These are phyloP conservation scores for Brachypteracias leptosomus DNA, from an alignment of 2,113 vertebrate genomes.

Conservation along the genomic window DNA sequence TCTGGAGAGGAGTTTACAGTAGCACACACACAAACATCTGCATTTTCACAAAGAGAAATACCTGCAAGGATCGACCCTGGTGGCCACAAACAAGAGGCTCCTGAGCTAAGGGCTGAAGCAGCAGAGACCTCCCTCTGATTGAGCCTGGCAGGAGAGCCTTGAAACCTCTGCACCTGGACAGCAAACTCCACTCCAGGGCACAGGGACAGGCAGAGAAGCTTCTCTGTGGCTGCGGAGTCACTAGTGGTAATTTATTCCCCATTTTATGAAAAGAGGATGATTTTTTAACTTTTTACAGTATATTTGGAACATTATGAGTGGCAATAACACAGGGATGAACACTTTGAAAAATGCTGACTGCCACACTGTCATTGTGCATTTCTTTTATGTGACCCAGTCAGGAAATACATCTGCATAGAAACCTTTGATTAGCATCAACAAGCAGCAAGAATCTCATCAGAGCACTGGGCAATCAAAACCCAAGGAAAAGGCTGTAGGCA, in stretches of 20 bases:
- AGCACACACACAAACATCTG: fast-evolving
- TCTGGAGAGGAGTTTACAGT: fast-evolving
- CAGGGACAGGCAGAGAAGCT: not conserved
- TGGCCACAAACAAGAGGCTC: not conserved
- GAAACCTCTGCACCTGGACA: fast-evolving
- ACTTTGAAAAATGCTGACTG: not conserved
- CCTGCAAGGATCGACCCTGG: not conserved
- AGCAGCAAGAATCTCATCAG: not conserved
- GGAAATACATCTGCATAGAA: not conserved
- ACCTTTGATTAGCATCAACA: not conserved
- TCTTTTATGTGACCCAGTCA: not conserved
- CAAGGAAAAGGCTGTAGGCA: not conserved
- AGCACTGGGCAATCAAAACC: not conserved
- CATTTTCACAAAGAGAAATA: not conserved
- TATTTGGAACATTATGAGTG: not conserved
- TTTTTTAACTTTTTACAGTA: not conserved
- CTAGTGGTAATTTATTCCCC: fast-evolving
- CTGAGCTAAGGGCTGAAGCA: not conserved
- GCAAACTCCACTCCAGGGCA: fast-evolving
- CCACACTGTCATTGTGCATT: not conserved
- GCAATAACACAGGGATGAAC: fast-evolving
- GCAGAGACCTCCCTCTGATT: fast-evolving
- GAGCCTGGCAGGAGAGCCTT: not conserved
- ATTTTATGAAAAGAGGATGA: fast-evolving
- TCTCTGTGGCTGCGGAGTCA: not conserved